Base-by-base conservation (phyloP, 1,140 invertebrate genomes). In the Atta texana region DNA sequence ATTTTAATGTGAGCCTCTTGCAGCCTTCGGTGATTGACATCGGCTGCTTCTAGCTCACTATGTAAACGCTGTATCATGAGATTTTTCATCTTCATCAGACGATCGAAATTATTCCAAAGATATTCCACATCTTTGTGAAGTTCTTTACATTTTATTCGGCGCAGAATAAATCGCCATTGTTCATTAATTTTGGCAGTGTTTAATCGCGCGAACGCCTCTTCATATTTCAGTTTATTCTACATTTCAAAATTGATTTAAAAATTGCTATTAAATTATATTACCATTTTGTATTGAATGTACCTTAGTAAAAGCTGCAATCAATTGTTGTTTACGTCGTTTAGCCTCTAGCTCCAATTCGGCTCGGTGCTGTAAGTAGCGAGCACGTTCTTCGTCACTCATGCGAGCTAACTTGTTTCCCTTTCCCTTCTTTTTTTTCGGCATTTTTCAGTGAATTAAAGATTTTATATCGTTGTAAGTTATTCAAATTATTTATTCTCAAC, bases 141-240 rank as follows among this genome's bases (percentile, higher is more conserved):
- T 91, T 98, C 97, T 63, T 96, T 96, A 86, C 96, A 97, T 95
- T 98, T 98, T 64, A 97, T 96, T 94, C 96, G 96, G 7, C 97
- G 95, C 71, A 98, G 94, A 85, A 97, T 96, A 63, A 96, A 96
- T 75, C 97, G 96, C 97, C 97, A 98, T 92, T 97, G 96, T 94
- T 98, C 97, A 92, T 98, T 98, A 24, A 98, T 97, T 95, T 98
- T 98, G 0, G 97, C 97, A 86, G 96, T 96, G 92, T 98, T 98
- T 49, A 98, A 94, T 77, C 97, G 96, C 1, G 97, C 96, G 93
- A 97, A 98, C 7, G 96, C 96, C 93, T 98, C 97, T 93, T 98
- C 98, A 66, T 96, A 96, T 93, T 97, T 97, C 7, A 98, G 94
- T 96, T 98, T 98, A 92, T 97, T 97, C 97, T 98, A 91, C 71